Conservation (phyloP, 2,113 vertebrate species). For the Ornithorhynchus anatinus region DNA sequence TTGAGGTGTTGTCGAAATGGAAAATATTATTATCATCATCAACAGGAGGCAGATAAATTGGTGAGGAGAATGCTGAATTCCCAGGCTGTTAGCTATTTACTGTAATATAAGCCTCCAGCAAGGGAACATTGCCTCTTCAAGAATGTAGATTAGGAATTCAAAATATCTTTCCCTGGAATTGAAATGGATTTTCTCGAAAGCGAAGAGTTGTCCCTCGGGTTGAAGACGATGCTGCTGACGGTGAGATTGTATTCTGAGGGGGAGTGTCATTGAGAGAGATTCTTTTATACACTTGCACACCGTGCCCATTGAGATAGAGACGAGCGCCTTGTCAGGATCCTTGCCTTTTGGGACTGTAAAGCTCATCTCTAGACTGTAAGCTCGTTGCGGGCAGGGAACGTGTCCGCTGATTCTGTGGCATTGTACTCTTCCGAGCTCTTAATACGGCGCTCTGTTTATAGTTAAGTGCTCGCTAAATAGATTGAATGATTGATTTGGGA, state of each 20-base stretch:
- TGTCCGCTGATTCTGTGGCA: too few relatives aligned
- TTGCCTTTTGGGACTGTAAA: too few relatives aligned
- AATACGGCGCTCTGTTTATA: too few relatives aligned
- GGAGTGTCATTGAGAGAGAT: neutral
- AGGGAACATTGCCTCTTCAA: conserved; percentile 9
- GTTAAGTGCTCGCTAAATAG: too few relatives aligned
- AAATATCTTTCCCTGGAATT: conserved; percentile 35
- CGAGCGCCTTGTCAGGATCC: neutral
- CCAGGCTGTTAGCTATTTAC: conserved; percentile 33
- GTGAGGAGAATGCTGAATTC: conserved; percentile 23
- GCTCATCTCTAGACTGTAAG: too few relatives aligned
- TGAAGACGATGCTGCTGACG: too few relatives aligned
- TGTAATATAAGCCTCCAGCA: conserved; percentile 42
- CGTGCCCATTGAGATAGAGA: neutral
- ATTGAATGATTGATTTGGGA: too few relatives aligned
- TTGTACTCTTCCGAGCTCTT: too few relatives aligned
- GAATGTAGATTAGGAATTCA: conserved; percentile 33
- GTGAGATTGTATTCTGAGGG: neutral
- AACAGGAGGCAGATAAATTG: conserved; percentile 48
- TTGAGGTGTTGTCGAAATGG: conserved; percentile 21
- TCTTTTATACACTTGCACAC: neutral
- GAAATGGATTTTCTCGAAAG: too few relatives aligned
- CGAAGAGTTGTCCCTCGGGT: too few relatives aligned
- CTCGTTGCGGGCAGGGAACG: too few relatives aligned
- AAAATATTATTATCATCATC: conserved; percentile 48